phyloP scores from a whole-genome alignment of 1,140 invertebrate genomes.

The Onthophagus taurus region DNA sequence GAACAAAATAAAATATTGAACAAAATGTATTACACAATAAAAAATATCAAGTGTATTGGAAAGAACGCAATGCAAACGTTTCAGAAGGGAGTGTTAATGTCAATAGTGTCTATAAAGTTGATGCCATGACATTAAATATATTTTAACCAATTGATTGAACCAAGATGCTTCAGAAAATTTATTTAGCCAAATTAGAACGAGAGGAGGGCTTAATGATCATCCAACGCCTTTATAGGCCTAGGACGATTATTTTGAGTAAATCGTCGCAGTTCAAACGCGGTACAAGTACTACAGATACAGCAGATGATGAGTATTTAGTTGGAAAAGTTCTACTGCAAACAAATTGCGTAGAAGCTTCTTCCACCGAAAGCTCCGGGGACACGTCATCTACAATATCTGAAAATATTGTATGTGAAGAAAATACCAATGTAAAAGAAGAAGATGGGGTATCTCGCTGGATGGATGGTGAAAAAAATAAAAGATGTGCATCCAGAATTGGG shows the following conservation, averaged over 20 bases:
- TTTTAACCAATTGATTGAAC: not conserved
- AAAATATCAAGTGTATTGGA: not conserved
- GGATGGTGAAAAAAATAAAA: not conserved
- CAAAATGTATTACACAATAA: not conserved
- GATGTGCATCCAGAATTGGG: not conserved
- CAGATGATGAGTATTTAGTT: no score
- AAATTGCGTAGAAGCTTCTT: not conserved
- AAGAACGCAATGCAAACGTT: not conserved
- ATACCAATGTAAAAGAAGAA: not conserved
- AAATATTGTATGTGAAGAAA: not conserved
- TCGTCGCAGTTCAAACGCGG: no score
- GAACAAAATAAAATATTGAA: not conserved
- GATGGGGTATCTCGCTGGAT: conserved; percentile 3
- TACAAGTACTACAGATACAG: no score
- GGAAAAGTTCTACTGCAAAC: no score
- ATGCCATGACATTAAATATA: no score
- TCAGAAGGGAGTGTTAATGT: conserved; percentile 3
- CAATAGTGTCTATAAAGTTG: not conserved
- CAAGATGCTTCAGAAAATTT: conserved; percentile 3
- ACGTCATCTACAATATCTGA: not conserved
- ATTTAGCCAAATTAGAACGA: not conserved
- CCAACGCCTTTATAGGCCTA: not conserved
- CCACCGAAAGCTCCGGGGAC: no score
- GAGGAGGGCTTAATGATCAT: not conserved
- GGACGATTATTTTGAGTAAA: conserved; percentile 1